Conservation (phyloP, 2,888 invertebrate species). For the Ennomos fuscantarius region DNA sequence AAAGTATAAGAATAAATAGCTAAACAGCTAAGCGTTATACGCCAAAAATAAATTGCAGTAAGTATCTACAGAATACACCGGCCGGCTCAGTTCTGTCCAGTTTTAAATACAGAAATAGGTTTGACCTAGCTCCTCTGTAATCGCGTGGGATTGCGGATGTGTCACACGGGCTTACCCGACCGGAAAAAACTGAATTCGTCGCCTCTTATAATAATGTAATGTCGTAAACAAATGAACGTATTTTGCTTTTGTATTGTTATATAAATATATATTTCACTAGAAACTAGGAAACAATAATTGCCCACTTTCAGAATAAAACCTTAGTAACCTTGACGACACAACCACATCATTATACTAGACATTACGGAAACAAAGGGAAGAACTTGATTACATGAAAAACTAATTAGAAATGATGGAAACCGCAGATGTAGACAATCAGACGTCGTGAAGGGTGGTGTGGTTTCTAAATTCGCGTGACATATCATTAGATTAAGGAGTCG, state of each 20-base stretch:
- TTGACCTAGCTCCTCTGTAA: slow-evolving; percentile 64
- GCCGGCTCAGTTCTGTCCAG: slow-evolving; percentile 54
- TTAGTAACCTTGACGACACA: neutral
- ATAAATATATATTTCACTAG: slow-evolving; percentile 4
- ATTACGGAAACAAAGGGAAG: too few relatives aligned
- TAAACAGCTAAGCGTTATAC: slow-evolving; percentile 12
- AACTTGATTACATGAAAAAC: neutral
- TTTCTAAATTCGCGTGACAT: slow-evolving; percentile 27
- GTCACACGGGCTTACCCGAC: slow-evolving; percentile 69
- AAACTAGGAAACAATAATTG: neutral
- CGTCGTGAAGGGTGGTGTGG: slow-evolving; percentile 9
- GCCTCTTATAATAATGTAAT: slow-evolving; percentile 49
- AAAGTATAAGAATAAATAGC: too few relatives aligned
- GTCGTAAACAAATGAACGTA: slow-evolving; percentile 29
- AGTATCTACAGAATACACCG: slow-evolving; percentile 28
- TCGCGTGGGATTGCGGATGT: slow-evolving; percentile 69
- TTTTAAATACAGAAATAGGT: slow-evolving; percentile 68
- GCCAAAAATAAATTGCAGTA: slow-evolving; percentile 46
- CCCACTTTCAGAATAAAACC: neutral
- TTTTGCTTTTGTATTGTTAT: slow-evolving; percentile 18
- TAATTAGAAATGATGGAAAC: neutral
- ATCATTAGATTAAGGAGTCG: slow-evolving; percentile 56
- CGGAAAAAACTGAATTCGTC: slow-evolving; percentile 60
- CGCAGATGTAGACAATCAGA: slow-evolving; percentile 10
- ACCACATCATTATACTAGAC: too few relatives aligned